These are phyloP conservation scores for Agrypnus murinus DNA, from an alignment of 2,888 invertebrate species.

Conservation along the genomic window DNA sequence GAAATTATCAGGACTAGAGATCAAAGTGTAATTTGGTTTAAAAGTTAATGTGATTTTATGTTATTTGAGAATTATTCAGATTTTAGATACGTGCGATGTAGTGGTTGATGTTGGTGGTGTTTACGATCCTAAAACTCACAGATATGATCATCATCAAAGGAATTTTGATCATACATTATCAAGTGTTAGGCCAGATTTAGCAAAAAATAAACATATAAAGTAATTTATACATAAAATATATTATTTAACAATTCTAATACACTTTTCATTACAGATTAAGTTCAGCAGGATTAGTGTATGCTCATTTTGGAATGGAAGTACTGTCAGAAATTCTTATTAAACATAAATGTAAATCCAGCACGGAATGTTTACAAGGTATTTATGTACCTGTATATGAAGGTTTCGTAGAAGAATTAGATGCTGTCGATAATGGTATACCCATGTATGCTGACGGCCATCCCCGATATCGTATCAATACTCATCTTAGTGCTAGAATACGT, in stretches of 20 bases:
- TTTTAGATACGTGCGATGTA: constrained; percentile 89
- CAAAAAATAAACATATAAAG: constrained; percentile 77
- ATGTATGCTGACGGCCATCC: constrained; percentile 82
- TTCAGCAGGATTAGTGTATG: constrained; percentile 95
- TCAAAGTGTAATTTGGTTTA: constrained; percentile 66
- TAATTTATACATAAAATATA: constrained; percentile 56
- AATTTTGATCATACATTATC: constrained; percentile 81
- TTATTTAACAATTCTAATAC: too few relatives aligned
- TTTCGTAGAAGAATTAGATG: constrained; percentile 96
- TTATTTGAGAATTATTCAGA: constrained; percentile 54
- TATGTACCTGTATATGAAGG: constrained; percentile 87
- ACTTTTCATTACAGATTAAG: constrained; percentile 81
- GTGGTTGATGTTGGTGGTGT: constrained; percentile 96
- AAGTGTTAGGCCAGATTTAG: constrained; percentile 77
- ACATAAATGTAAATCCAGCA: constrained; percentile 70
- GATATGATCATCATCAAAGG: constrained; percentile 97
- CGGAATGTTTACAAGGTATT: constrained; percentile 74
- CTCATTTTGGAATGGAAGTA: constrained; percentile 90
- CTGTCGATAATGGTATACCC: constrained; percentile 96
- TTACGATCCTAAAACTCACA: constrained; percentile 83
- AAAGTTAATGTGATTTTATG: not conserved
- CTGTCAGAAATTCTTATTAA: constrained; percentile 76
- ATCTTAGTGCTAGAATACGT: constrained; percentile 84
- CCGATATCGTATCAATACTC: constrained; percentile 85
- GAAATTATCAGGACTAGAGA: constrained; percentile 83